Conservation (phyloP, 2,888 invertebrate species). For the Peribatodes rhomboidaria region DNA sequence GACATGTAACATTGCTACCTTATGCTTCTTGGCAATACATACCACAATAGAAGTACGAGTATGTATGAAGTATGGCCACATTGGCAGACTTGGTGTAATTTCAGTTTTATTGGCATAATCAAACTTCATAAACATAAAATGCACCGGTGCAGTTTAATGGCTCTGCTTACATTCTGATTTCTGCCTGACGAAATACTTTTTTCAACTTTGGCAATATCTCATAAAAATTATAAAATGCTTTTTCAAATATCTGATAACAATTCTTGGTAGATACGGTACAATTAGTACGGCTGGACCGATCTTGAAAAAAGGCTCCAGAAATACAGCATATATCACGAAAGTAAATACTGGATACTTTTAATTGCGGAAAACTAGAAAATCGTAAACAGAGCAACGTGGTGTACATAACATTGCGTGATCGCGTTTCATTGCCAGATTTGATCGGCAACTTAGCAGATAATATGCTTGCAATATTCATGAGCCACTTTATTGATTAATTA, state of each 20-base stretch:
- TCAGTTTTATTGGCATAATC: not conserved
- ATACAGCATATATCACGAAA: too few species aligned
- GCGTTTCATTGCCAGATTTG: constrained; percentile 23
- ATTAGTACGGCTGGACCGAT: too few species aligned
- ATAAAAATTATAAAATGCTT: too few species aligned
- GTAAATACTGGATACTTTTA: not conserved
- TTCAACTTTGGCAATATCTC: too few species aligned
- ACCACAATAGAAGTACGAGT: too few species aligned
- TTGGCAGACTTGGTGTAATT: not conserved
- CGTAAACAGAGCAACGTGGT: not conserved
- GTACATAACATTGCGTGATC: constrained; percentile 19
- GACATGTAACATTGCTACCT: too few species aligned
- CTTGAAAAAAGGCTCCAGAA: too few species aligned
- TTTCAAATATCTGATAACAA: too few species aligned
- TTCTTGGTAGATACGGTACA: too few species aligned
- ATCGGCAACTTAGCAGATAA: constrained; percentile 4
- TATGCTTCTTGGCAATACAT: too few species aligned
- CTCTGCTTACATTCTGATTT: not conserved
- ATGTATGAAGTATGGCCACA: not conserved
- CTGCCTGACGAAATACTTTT: too few species aligned
- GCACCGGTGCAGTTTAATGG: not conserved
- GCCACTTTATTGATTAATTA: constrained; percentile 43
- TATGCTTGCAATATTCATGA: constrained; percentile 25
- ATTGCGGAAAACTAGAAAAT: not conserved
- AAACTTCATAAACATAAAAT: not conserved